Conservation (phyloP, 2,797 vertebrate species). For the Loriculus beryllinus region DNA sequence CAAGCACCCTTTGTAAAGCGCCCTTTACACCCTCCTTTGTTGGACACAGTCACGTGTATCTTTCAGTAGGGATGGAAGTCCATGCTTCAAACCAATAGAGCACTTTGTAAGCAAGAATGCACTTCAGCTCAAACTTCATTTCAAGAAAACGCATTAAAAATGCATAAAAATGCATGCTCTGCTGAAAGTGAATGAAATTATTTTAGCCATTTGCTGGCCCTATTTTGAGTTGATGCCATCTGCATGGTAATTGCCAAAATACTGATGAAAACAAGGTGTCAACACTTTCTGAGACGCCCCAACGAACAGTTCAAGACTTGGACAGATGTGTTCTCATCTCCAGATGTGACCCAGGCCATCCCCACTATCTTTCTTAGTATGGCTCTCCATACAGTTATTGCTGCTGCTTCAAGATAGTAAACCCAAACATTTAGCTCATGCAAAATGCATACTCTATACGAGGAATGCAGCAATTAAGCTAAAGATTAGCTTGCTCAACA, state of each 20-base stretch:
- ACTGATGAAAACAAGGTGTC: background rate
- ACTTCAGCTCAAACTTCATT: background rate
- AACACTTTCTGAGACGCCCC: background rate
- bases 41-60: background rate
- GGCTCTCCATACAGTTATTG: background rate
- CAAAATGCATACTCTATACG: conserved; percentile 3
- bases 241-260: background rate
- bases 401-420: background rate
- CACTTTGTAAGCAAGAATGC: background rate
- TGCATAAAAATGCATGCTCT: background rate
- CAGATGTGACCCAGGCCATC: background rate
- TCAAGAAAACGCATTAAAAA: background rate
- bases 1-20: background rate
- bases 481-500: conserved; percentile 64
- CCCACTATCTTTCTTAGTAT: background rate
- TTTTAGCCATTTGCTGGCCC: background rate
- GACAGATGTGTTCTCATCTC: background rate
- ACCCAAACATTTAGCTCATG: conserved; percentile 14
- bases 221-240: background rate
- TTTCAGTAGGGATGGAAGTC: background rate
- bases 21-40: background rate
- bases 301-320: background rate
- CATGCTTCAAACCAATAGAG: background rate
- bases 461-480: conserved; percentile 52
- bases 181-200: background rate